These are phyloP conservation scores for Drosophila seguyi DNA, from an alignment of 1,140 invertebrate genomes.

Conservation along the genomic window DNA sequence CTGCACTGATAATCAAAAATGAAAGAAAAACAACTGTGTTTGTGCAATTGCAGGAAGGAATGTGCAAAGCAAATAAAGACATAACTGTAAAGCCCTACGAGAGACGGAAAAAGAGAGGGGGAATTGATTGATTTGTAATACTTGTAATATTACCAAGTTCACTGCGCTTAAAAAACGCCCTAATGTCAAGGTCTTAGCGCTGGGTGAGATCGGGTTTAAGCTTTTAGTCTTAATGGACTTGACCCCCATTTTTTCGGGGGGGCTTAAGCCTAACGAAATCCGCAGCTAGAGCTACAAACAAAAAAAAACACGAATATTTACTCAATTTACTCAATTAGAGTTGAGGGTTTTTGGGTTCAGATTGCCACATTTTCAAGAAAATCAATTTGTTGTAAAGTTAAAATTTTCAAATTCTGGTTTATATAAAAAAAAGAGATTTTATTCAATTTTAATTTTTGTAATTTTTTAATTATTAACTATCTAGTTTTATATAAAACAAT, in stretches of 20 bases:
- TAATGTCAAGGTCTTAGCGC: constrained; percentile 67
- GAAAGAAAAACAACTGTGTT: constrained; percentile 16
- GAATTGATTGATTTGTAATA: constrained; percentile 61
- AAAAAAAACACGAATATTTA: constrained; percentile 12
- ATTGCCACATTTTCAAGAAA: constrained; percentile 10
- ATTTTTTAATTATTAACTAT: not conserved
- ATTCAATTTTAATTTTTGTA: too few relatives aligned
- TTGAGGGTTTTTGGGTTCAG: constrained; percentile 7
- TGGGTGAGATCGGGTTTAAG: constrained; percentile 22
- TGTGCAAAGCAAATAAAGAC: constrained; percentile 34
- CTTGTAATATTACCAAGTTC: constrained; percentile 31
- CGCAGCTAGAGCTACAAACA: constrained; percentile 11
- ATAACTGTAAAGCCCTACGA: constrained; percentile 7
- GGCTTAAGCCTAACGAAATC: constrained; percentile 37
- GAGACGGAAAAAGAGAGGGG: not conserved
- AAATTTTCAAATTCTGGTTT: not conserved
- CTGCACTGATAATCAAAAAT: constrained; percentile 5
- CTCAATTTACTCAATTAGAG: constrained; percentile 38
- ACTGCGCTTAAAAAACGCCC: constrained; percentile 36
- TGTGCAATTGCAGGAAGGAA: constrained; percentile 28
- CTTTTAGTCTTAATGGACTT: constrained; percentile 51
- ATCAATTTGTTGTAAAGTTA: not conserved
- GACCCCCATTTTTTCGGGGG: constrained; percentile 54
- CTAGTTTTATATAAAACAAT: too few relatives aligned
- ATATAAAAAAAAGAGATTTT: not conserved